Conservation (phyloP, 2,797 vertebrate species). For the Phalanger gymnotis region DNA sequence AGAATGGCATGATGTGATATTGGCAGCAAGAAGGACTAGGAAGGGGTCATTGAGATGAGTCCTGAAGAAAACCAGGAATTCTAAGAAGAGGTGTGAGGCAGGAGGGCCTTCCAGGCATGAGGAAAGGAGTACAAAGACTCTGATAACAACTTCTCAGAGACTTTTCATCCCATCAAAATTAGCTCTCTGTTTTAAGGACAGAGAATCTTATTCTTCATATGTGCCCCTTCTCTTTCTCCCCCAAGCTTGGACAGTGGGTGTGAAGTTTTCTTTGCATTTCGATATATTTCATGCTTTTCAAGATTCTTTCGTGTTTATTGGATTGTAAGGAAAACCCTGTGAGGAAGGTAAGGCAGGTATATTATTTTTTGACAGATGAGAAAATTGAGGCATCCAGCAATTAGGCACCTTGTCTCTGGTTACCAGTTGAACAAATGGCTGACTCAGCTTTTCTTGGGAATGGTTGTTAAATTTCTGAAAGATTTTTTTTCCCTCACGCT, state of each 20-base stretch:
- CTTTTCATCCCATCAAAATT: not conserved
- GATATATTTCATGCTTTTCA: not conserved
- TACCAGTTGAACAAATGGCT: not conserved
- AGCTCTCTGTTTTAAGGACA: not conserved
- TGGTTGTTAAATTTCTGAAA: not conserved
- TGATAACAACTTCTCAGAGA: too few species aligned
- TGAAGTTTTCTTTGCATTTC: not conserved
- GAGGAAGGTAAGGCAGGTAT: not conserved
- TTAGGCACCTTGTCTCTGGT: not conserved
- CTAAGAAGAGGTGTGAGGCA: not conserved
- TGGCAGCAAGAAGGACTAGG: not conserved
- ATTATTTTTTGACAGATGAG: not conserved
- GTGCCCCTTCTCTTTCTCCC: too few species aligned
- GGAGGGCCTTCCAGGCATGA: too few species aligned
- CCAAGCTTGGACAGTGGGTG: not conserved
- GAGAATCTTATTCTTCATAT: not conserved
- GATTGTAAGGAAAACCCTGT: not conserved
- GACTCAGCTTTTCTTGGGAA: not conserved
- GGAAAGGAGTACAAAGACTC: too few species aligned
- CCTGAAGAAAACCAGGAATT: not conserved
- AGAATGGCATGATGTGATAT: not conserved
- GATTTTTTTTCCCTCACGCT: not conserved
- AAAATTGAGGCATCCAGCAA: not conserved
- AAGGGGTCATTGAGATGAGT: not conserved
- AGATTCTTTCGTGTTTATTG: not conserved